Evolutionary conservation across 2,888 invertebrate species (phyloP), one percentile per base, ranked within the genome.

Genomic region (Euplexia lucipara): DNA sequence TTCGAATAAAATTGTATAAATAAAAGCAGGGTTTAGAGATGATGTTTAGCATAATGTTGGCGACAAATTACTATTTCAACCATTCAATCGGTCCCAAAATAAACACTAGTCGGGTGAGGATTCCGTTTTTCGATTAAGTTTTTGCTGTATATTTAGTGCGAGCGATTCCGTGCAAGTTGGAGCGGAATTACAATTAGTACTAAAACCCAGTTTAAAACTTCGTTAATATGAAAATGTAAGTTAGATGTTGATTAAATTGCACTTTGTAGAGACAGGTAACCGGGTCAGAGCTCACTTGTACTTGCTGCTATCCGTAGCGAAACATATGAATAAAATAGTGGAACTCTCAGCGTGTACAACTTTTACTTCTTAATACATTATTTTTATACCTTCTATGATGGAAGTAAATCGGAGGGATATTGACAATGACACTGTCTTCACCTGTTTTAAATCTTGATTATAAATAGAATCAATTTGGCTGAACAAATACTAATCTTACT

Each of bases 161-260:
- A n/a, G 42, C 16, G 37, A 14, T 69, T 69, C 44, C 39, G 47
- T 57, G 20, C 42, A 48, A 65, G 35, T 37, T 8, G 35, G 14
- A 30, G 41, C 8, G 53, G 37, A 61, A 45, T 61, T 60, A 58
- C 53, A 74, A 69, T 69, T 60, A 70, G 45, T 63, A 63, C 16
- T 54, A 56, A 30, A 60, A 53, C 49, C 47, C 47, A 39, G 57
- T 53, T 72, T 66, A 51, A 56, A 59, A 66, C 52, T 71, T 30
- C 45, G 37, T 54, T 48, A 30, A 42, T 52, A 63, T 59, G 53
- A 69, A 63, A 54, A 63, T 51, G 68, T 59, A 61, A 44, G 35
- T 57, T 70, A 52, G 35, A 65, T 59, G 70, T 65, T 75, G 65
- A 75, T 70, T 75, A 75, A 60, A 75, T 60, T 65, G 59, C 65